Percentiles rank a stretch among this genome's conserved stretches.
Evolutionary conservation across 2,888 invertebrate genomes (phyloP).

Genomic region (Matsumyia berberina): DNA sequence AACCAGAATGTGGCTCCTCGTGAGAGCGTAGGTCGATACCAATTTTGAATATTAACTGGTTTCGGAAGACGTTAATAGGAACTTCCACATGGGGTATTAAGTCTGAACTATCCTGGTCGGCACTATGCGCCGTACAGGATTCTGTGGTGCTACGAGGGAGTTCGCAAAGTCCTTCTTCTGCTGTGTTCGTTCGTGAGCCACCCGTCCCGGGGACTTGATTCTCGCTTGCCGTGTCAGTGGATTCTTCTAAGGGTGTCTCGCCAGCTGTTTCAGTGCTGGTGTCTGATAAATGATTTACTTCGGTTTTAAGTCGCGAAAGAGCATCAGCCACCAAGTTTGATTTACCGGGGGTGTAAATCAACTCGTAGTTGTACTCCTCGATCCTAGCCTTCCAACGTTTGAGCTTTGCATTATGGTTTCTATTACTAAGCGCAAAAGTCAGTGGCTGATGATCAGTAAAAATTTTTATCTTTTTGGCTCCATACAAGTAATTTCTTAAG

Average conservation of each 20-base stretch:
- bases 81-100: conserved; percentile 69
- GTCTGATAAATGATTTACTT: conserved; percentile 30
- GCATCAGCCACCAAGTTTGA: conserved; percentile 45
- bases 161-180: conserved; percentile 17
- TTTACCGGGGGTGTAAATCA: too few relatives aligned
- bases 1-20: background rate
- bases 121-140: conserved; percentile 58
- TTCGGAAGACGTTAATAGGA: too few relatives aligned
- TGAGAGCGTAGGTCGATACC: too few relatives aligned
- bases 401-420: too few relatives aligned
- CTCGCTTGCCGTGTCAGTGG: too few relatives aligned
- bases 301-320: conserved; percentile 26
- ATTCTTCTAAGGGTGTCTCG: too few relatives aligned
- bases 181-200: background rate
- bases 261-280: conserved; percentile 7
- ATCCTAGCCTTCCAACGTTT: too few relatives aligned
- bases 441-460: too few relatives aligned
- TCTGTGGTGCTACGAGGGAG: background rate
- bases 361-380: too few relatives aligned
- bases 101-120: conserved; percentile 71
- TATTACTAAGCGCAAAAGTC: too few relatives aligned
- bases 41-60: too few relatives aligned
- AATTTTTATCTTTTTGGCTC: conserved; percentile 35
- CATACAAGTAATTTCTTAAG: conserved; percentile 20
- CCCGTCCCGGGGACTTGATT: too few relatives aligned